A percentile compares a stretch with the other conserved stretches of the same genome.
phyloP scores from a whole-genome alignment of 2,113 vertebrate genomes.

The Apeltes quadracus region DNA sequence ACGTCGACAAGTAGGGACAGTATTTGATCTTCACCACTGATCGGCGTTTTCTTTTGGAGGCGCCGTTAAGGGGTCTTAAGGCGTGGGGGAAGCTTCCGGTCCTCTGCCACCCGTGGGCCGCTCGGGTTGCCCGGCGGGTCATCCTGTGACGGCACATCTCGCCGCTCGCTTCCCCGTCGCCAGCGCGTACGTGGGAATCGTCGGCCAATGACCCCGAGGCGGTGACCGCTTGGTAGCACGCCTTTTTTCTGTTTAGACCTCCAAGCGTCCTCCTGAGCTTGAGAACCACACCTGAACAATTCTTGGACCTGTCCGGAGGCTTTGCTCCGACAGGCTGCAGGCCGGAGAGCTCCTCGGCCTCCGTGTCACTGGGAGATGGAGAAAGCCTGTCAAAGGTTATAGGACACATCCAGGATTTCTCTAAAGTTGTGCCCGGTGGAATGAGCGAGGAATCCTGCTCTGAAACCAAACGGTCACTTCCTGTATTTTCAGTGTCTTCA shows the following conservation, averaged over 20 bases:
- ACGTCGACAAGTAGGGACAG: conserved; percentile 72
- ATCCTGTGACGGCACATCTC: conserved; percentile 8
- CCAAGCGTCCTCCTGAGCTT: conserved; percentile 74
- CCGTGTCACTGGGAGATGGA: conserved; percentile 45
- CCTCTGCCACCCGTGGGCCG: conserved; percentile 34
- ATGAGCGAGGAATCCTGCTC: conserved; percentile 36
- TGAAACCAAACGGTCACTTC: conserved; percentile 9
- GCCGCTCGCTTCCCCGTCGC: neutral
- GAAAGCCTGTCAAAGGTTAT: conserved; percentile 68
- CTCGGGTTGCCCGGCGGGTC: conserved; percentile 14
- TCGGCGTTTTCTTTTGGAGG: conserved; percentile 58
- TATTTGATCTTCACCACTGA: conserved; percentile 76
- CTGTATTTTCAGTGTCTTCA: conserved; percentile 3
- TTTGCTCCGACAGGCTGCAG: neutral
- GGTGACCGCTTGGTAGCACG: conserved; percentile 63
- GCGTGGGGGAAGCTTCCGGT: conserved; percentile 34
- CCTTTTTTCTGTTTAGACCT: conserved; percentile 41
- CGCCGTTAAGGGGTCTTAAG: conserved; percentile 44
- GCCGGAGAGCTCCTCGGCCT: conserved; percentile 35
- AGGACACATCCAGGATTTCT: conserved; percentile 76
- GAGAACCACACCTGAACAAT: conserved; percentile 70
- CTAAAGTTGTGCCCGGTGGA: conserved; percentile 19
- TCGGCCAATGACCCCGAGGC: conserved; percentile 2
- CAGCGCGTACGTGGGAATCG: conserved; percentile 16
- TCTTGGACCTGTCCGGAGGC: conserved; percentile 40